These are phyloP conservation scores for Mungos mungo DNA, from an alignment of 2,113 vertebrate species.

Conservation along the genomic window DNA sequence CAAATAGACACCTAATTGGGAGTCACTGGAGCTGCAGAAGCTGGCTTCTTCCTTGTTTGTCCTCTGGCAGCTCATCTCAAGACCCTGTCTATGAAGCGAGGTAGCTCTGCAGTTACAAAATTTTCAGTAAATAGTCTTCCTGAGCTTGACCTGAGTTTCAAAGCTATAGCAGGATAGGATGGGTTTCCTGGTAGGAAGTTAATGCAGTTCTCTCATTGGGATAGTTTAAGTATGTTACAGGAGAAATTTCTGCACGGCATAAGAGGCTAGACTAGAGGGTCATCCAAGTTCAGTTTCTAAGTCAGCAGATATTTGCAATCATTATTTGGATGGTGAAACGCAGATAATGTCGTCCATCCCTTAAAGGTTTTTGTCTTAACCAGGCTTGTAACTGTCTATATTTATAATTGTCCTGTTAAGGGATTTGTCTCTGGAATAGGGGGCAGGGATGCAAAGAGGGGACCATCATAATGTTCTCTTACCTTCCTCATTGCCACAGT, in stretches of 20 bases:
- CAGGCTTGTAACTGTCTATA: background rate
- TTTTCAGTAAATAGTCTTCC: conserved; percentile 22
- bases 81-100: background rate
- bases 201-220: background rate
- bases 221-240: background rate
- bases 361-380: background rate
- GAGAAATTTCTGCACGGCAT: background rate
- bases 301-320: background rate
- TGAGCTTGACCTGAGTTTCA: background rate
- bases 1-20: background rate
- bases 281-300: background rate
- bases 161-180: background rate
- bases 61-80: background rate
- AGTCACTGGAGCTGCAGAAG: background rate
- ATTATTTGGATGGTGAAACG: background rate
- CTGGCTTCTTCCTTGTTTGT: background rate
- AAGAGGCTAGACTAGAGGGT: background rate
- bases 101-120: background rate
- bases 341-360: background rate
- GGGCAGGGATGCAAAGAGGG: background rate
- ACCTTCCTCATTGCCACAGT: background rate
- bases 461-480: background rate
- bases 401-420: background rate
- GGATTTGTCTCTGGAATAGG: background rate
- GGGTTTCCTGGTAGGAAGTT: background rate